Evolutionary conservation across 2,797 vertebrate genomes (phyloP).

Genomic region (Amblyraja radiata): DNA sequence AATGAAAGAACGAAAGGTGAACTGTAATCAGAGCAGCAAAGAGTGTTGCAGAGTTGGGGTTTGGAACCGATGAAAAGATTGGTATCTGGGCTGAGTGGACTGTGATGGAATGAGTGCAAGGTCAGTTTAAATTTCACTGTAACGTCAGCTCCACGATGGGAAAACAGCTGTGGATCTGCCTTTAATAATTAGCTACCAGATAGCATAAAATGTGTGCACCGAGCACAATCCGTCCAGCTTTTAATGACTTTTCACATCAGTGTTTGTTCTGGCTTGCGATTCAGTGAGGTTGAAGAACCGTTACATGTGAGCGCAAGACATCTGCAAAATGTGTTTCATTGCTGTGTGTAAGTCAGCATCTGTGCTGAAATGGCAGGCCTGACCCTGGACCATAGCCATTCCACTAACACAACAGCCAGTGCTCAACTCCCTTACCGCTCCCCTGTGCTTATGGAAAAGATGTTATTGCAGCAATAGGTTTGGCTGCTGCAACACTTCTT

Average conservation of each 20-base stretch:
- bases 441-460: constrained; percentile 22
- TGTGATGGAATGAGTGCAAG: background rate
- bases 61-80: background rate
- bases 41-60: background rate
- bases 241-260: constrained; percentile 18
- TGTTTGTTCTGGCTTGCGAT: constrained; percentile 27
- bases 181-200: background rate
- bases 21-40: background rate
- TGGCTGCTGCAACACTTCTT: background rate
- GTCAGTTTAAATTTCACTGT: background rate
- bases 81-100: background rate
- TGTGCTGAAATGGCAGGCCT: background rate
- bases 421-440: constrained; percentile 15
- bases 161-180: constrained; percentile 7
- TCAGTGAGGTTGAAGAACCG: background rate
- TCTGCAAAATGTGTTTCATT: constrained; percentile 32
- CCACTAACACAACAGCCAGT: constrained; percentile 6
- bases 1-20: background rate
- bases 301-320: constrained; percentile 1
- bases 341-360: constrained; percentile 30
- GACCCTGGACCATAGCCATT: background rate
- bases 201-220: background rate
- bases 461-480: background rate
- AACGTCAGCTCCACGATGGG: background rate
- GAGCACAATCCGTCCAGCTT: background rate